Evolutionary conservation across 2,888 invertebrate genomes (phyloP), one percentile per base, ranked within the genome.

Genomic region (Dryobota labecula): DNA sequence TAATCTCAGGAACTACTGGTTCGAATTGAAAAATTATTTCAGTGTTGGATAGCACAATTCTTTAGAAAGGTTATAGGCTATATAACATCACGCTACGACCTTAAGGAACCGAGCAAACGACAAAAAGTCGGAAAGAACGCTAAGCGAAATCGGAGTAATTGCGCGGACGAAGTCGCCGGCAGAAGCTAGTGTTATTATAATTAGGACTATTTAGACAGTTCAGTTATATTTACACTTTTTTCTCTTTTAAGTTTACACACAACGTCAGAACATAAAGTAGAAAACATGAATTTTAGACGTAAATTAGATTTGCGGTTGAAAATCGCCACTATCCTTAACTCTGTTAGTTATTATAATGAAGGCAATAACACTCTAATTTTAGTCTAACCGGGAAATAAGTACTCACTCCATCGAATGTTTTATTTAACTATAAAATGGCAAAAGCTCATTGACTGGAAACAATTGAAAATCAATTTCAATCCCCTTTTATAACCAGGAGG

Each of bases 391-490:
- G 15, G 24, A 64, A 51, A 38, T 57, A 67, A 66, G 30, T 5
- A 0, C 43, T 18, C 13, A 33, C 6, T 43, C 4, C 30, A 51
- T 54, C 54, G 20, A n/a, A 49, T 47, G 49, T 60, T 69, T 61
- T 69, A 56, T 76, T 56, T 70, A 30, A 30, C 24, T 11, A n/a
- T n/a, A 15, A 62, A 57, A 57, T 76, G 38, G 13, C 36, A 2
- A 33, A 57, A 49, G 1, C 11, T 9, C n/a, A 63, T 47, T 72
- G 53, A 64, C 36, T 71, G 47, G 77, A 53, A 64, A 77, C 77
- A 77, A 77, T 63, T 47, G 71, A 60, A 77, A 77, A 76, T 64
- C 78, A 71, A 76, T 76, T 77, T 54, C 58, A 13, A 38, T 41
- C 4, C 61, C 33, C 60, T 69, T 67, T 73, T 54, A 41, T 60